These are phyloP conservation scores for Cryptocephalus moraei DNA, from an alignment of 2,888 invertebrate species.

Conservation along the genomic window DNA sequence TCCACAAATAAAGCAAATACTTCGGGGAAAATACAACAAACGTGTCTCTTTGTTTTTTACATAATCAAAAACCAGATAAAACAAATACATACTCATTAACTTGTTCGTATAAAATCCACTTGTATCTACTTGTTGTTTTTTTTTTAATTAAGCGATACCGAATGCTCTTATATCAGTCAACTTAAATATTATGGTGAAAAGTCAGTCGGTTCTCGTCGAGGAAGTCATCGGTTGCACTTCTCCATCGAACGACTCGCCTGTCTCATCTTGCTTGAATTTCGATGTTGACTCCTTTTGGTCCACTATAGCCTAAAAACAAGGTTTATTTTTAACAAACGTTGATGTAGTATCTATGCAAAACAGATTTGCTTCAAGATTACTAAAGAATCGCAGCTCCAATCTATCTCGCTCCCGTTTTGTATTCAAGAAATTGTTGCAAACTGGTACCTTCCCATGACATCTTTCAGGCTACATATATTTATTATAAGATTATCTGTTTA, in stretches of 20 bases:
- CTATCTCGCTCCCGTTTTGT: too few species aligned
- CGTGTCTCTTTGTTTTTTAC: background rate
- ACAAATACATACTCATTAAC: background rate
- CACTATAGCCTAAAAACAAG: conserved; percentile 13
- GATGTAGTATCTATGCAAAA: too few species aligned
- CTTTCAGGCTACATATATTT: too few species aligned
- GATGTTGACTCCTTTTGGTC: conserved; percentile 16
- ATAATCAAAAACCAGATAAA: background rate
- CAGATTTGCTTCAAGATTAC: too few species aligned
- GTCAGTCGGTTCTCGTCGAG: conserved; percentile 17
- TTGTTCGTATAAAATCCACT: background rate
- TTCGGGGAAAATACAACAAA: conserved; percentile 4
- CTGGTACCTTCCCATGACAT: too few species aligned
- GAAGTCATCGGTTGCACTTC: conserved; percentile 9
- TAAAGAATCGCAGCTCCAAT: too few species aligned
- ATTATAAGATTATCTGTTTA: too few species aligned
- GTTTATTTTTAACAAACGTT: too few species aligned
- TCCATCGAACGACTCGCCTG: conserved; percentile 6
- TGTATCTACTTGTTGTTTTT: background rate
- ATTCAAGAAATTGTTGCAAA: too few species aligned
- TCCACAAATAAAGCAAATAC: conserved; percentile 6
- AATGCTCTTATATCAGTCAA: conserved; percentile 5
- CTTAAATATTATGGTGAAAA: conserved; percentile 7
- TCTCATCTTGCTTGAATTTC: conserved; percentile 10
- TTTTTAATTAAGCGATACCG: conserved; percentile 1